These are phyloP conservation scores for Alosa alosa DNA, from an alignment of 2,113 vertebrate genomes.

Conservation along the genomic window DNA sequence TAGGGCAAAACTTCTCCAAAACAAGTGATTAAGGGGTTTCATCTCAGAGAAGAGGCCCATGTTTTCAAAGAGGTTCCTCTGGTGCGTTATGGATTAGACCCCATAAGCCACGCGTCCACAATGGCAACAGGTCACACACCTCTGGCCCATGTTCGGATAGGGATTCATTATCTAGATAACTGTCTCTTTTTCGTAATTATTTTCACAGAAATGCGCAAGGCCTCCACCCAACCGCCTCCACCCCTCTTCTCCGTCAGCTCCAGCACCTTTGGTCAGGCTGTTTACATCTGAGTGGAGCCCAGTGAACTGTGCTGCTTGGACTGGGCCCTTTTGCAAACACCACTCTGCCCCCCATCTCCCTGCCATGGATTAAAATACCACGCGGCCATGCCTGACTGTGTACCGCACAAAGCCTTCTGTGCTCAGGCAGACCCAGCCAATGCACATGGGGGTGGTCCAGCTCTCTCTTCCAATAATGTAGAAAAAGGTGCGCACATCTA, in stretches of 20 bases:
- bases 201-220: not conserved
- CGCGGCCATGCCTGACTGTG: slow-evolving; percentile 39
- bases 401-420: slow-evolving; percentile 28
- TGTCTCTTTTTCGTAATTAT: slow-evolving; percentile 1
- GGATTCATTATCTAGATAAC: slow-evolving; percentile 12
- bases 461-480: not conserved
- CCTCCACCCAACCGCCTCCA: slow-evolving; percentile 29
- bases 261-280: slow-evolving; percentile 16
- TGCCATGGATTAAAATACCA: slow-evolving; percentile 54
- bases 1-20: slow-evolving; percentile 9
- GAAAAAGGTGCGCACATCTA: too few species aligned
- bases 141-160: not conserved
- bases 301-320: slow-evolving; percentile 40
- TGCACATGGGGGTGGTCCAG: not conserved
- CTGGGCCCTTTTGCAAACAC: slow-evolving; percentile 44
- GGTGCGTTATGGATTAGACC: slow-evolving; percentile 11
- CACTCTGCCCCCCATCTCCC: slow-evolving; percentile 31
- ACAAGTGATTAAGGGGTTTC: slow-evolving; percentile 11
- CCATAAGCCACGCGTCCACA: not conserved
- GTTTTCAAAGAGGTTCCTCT: slow-evolving; percentile 14
- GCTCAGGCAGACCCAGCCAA: slow-evolving; percentile 24
- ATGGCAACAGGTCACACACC: slow-evolving; percentile 7
- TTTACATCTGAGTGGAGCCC: slow-evolving; percentile 47
- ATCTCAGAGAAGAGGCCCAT: not conserved
- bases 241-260: slow-evolving; percentile 6